A percentile compares a stretch with the other conserved stretches of the same genome.
These are phyloP conservation scores for Heliconius hewitsoni DNA, from an alignment of 1,140 invertebrate genomes.

Conservation along the genomic window DNA sequence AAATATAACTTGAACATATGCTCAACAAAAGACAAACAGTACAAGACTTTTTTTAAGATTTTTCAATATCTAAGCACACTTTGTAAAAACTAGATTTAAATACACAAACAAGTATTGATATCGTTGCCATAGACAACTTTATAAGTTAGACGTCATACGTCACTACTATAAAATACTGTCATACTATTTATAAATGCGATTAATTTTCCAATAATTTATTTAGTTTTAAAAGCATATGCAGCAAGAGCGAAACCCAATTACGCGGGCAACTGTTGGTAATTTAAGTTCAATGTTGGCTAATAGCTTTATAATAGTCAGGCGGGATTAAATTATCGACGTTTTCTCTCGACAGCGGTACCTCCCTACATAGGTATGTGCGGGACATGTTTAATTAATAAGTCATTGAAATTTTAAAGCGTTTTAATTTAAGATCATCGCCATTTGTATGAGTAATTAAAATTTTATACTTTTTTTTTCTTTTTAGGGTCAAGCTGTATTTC, in stretches of 20 bases:
- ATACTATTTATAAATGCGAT: not conserved
- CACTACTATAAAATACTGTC: not conserved
- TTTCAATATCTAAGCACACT: no score
- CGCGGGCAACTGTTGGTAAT: conserved; percentile 36
- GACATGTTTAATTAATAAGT: conserved; percentile 39
- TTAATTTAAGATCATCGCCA: conserved; percentile 24
- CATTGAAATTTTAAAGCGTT: conserved; percentile 25
- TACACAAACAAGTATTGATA: no score
- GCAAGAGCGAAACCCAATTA: conserved; percentile 32
- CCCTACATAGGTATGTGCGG: conserved; percentile 30
- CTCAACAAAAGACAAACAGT: no score
- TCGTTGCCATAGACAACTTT: not conserved
- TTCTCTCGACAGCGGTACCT: conserved; percentile 31
- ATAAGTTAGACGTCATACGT: not conserved
- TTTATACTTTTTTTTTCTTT: not conserved
- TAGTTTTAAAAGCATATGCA: conserved; percentile 43
- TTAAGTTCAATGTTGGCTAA: conserved; percentile 50
- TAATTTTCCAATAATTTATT: conserved; percentile 8
- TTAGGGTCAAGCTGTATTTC: no score
- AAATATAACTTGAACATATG: no score
- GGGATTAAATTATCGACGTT: conserved; percentile 53
- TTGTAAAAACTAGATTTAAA: not conserved
- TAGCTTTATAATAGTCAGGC: conserved; percentile 45
- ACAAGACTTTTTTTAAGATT: no score
- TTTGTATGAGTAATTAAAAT: conserved; percentile 37